Conservation (phyloP, 2,113 vertebrate genomes). For the Opisthocomus hoazin region DNA sequence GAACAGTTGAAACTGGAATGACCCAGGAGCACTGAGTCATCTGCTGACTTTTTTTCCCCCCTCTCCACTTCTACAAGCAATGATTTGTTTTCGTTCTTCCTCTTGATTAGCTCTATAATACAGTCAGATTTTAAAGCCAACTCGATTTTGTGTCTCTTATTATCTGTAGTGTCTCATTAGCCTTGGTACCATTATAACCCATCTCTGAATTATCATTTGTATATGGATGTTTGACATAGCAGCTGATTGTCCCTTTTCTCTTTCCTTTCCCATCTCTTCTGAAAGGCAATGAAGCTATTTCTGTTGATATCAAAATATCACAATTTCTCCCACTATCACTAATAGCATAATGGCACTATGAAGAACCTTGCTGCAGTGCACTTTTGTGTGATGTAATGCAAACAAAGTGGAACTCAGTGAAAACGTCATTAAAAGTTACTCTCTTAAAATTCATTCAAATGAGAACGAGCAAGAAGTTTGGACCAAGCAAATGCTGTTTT, state of each 20-base stretch:
- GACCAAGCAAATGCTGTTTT: not conserved
- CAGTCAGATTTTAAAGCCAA: constrained; percentile 10
- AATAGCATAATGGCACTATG: not conserved
- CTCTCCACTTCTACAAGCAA: not conserved
- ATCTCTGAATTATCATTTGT: constrained; percentile 28
- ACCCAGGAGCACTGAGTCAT: not conserved
- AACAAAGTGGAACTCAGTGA: not conserved
- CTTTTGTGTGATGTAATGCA: not conserved
- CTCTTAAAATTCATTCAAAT: not conserved
- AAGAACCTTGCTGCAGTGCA: not conserved
- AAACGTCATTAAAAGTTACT: not conserved
- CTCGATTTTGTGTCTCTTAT: not conserved
- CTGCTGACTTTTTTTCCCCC: not conserved
- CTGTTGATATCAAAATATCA: not conserved
- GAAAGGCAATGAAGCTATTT: not conserved
- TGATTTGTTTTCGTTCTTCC: constrained; percentile 35
- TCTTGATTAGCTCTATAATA: constrained; percentile 27
- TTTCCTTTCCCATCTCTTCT: not conserved
- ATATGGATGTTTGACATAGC: constrained; percentile 5
- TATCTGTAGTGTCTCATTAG: constrained; percentile 30
- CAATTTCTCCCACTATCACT: not conserved
- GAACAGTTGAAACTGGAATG: not conserved
- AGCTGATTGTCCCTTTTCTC: not conserved
- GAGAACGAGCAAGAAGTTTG: not conserved
- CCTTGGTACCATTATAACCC: not conserved